A percentile compares a stretch with the other conserved stretches of the same genome.
Evolutionary conservation across 2,797 vertebrate species (phyloP).

Genomic region (Bradypodion pumilum): DNA sequence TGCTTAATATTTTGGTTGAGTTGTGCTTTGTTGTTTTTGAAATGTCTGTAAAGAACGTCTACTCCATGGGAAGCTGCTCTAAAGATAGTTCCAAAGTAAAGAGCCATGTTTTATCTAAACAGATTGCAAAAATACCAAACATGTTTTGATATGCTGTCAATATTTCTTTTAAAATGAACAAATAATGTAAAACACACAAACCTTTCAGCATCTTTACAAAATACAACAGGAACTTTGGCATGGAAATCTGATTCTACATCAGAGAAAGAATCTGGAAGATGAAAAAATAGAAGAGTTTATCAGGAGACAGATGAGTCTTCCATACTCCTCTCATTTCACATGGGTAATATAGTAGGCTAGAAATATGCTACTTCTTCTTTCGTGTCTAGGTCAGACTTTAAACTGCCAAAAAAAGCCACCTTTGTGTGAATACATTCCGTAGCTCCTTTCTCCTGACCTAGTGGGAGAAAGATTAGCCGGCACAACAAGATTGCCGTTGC

Average conservation of each 20-base stretch:
- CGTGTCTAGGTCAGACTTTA: too few relatives aligned
- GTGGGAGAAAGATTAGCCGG: too few relatives aligned
- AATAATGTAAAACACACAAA: slow-evolving; percentile 63
- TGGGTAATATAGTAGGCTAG: slow-evolving; percentile 1
- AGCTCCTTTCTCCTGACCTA: too few relatives aligned
- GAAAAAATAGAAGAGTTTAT: slow-evolving; percentile 17
- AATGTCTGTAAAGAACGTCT: not conserved
- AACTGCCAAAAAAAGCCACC: too few relatives aligned
- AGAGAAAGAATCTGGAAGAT: slow-evolving; percentile 81
- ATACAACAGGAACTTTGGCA: slow-evolving; percentile 97
- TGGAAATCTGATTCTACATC: slow-evolving; percentile 98
- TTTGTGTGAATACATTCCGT: too few relatives aligned
- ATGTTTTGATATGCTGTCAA: not conserved
- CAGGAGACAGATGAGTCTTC: not conserved
- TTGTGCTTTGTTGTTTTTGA: not conserved
- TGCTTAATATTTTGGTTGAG: slow-evolving; percentile 1
- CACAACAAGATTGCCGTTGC: too few relatives aligned
- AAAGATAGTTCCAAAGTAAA: slow-evolving; percentile 12
- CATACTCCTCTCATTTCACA: slow-evolving; percentile 7
- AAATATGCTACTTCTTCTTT: not conserved
- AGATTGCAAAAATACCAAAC: accelerated
- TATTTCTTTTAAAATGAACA: slow-evolving; percentile 20
- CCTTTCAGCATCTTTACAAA: slow-evolving; percentile 91
- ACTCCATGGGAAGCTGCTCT: not conserved
- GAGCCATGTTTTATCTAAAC: not conserved